phyloP scores from a whole-genome alignment of 2,797 vertebrate genomes.

The Phataginus tricuspis region DNA sequence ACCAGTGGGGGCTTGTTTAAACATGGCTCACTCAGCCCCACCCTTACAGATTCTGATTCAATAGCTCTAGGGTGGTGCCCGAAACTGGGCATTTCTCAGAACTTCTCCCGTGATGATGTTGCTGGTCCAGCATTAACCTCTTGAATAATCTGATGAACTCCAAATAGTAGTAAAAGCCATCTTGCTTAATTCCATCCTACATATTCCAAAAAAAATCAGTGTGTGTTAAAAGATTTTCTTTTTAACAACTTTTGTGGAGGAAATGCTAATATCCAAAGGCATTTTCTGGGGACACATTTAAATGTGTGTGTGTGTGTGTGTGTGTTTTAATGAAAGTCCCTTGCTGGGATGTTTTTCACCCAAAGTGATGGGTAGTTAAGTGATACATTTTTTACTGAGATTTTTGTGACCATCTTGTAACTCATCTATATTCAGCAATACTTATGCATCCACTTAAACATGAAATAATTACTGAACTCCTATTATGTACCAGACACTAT shows the following conservation, averaged over 20 bases:
- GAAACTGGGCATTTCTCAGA: background rate
- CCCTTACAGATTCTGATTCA: constrained; percentile 26
- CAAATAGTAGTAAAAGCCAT: background rate
- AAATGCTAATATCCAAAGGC: background rate
- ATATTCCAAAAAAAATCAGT: background rate
- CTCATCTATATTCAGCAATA: background rate
- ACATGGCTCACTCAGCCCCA: background rate
- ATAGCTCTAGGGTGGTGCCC: background rate
- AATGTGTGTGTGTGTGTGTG: background rate
- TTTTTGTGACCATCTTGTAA: fast-evolving
- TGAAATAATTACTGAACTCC: background rate
- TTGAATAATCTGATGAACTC: background rate
- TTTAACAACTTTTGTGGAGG: background rate
- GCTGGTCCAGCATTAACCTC: background rate
- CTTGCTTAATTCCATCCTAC: background rate
- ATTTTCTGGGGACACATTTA: background rate
- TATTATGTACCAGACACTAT: background rate
- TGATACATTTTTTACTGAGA: background rate
- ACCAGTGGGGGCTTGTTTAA: background rate
- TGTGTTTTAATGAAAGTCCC: background rate
- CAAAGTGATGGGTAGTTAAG: background rate
- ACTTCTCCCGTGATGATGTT: background rate
- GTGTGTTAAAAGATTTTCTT: background rate
- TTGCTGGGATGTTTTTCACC: background rate
- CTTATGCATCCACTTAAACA: background rate